phyloP scores from a whole-genome alignment of 2,797 vertebrate genomes.

The Eurystomus glaucurus region DNA sequence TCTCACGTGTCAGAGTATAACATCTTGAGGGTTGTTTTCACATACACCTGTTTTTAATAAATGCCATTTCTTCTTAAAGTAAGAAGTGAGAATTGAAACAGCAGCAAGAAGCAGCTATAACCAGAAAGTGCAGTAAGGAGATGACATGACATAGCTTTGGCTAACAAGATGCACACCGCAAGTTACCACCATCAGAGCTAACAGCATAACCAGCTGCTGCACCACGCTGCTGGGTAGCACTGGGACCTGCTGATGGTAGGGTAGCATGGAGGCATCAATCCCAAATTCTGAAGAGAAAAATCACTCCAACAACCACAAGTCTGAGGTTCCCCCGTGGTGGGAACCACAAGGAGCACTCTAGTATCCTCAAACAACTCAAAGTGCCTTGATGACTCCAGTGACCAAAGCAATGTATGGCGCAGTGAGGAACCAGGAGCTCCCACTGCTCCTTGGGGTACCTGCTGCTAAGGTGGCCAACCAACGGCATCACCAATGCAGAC shows the following conservation, averaged over 20 bases:
- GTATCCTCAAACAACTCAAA: background rate
- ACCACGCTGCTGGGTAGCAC: background rate
- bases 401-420: background rate
- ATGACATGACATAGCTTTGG: fast-evolving
- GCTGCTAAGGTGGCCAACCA: background rate
- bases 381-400: background rate
- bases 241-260: background rate
- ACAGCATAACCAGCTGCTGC: background rate
- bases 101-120: background rate
- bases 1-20: background rate
- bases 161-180: fast-evolving
- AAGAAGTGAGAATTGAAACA: background rate
- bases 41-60: background rate
- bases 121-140: background rate
- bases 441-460: background rate
- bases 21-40: background rate
- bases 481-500: background rate
- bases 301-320: fast-evolving
- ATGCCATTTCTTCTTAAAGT: background rate
- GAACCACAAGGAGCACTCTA: background rate
- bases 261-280: background rate
- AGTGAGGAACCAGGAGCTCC: background rate
- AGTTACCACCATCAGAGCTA: background rate
- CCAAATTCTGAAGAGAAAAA: background rate
- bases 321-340: background rate